Percentiles rank a stretch among this genome's conserved stretches.
These are phyloP conservation scores for Meganola albula DNA, from an alignment of 2,888 invertebrate genomes.

Conservation along the genomic window DNA sequence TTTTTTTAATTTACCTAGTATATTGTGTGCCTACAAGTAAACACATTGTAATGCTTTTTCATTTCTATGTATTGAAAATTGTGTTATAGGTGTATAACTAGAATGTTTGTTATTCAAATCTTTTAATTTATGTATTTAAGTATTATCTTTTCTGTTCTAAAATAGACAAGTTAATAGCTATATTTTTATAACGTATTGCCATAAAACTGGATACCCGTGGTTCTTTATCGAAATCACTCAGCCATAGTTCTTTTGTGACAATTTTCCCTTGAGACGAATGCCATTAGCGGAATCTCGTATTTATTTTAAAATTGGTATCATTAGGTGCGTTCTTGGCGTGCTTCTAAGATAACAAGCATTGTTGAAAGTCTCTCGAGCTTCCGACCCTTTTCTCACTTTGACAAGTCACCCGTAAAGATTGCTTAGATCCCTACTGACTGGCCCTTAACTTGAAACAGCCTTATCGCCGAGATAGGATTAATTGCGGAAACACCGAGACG, in stretches of 20 bases:
- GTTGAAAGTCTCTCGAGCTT: slow-evolving; percentile 74
- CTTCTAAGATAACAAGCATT: slow-evolving; percentile 77
- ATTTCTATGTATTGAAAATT: no score
- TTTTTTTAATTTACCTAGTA: no score
- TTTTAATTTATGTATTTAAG: no score
- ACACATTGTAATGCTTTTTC: no score
- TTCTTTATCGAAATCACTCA: slow-evolving; percentile 20
- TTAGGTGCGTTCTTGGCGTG: slow-evolving; percentile 67
- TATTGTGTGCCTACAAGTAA: no score
- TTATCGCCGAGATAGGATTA: slow-evolving; percentile 72
- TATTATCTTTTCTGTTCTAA: no score
- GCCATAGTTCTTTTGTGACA: slow-evolving; percentile 17
- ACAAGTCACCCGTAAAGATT: slow-evolving; percentile 77
- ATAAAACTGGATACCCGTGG: slow-evolving; percentile 8
- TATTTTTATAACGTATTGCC: not conserved
- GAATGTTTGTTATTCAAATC: no score
- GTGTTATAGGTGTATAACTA: no score
- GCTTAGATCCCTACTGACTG: slow-evolving; percentile 73
- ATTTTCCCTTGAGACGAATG: slow-evolving; percentile 26
- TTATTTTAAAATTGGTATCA: slow-evolving; percentile 71
- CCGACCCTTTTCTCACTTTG: slow-evolving; percentile 75
- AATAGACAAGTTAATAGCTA: no score
- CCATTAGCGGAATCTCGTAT: slow-evolving; percentile 38
- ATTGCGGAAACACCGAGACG: slow-evolving; percentile 72
- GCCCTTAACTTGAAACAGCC: slow-evolving; percentile 73